Evolutionary conservation across 2,113 vertebrate species (phyloP).

Genomic region (Heloderma charlesbogerti): DNA sequence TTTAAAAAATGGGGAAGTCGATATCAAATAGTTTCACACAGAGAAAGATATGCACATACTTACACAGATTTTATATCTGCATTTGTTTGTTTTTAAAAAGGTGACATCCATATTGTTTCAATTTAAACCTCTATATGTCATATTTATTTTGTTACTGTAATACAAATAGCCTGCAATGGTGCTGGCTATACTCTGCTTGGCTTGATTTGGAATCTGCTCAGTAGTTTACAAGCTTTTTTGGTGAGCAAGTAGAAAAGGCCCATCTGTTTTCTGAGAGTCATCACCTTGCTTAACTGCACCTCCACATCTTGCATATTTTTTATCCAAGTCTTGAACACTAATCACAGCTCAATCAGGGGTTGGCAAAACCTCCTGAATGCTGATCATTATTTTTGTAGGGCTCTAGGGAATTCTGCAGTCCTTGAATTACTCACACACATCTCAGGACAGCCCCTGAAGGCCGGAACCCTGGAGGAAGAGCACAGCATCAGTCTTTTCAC

Average conservation of each 20-base stretch:
- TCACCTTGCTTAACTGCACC: neutral
- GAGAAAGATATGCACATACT: neutral
- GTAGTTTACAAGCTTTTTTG: neutral
- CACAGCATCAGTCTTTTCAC: neutral
- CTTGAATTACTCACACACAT: neutral
- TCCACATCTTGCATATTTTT: neutral
- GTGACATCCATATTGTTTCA: neutral
- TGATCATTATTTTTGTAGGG: neutral
- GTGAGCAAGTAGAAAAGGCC: no score
- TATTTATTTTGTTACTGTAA: neutral
- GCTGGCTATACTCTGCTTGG: neutral
- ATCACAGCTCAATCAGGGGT: neutral
- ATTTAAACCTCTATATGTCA: neutral
- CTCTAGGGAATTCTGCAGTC: neutral
- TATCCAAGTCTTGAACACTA: neutral
- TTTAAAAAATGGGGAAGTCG: rapidly evolving
- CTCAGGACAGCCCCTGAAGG: neutral
- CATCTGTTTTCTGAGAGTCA: neutral
- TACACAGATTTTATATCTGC: neutral
- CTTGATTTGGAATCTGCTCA: neutral
- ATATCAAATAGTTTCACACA: neutral
- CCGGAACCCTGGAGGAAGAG: neutral
- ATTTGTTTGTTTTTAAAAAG: no score
- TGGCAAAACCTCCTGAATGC: neutral
- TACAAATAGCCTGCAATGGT: neutral